phyloP scores from a whole-genome alignment of 1,140 invertebrate genomes.

The Drosophila kepulauana region DNA sequence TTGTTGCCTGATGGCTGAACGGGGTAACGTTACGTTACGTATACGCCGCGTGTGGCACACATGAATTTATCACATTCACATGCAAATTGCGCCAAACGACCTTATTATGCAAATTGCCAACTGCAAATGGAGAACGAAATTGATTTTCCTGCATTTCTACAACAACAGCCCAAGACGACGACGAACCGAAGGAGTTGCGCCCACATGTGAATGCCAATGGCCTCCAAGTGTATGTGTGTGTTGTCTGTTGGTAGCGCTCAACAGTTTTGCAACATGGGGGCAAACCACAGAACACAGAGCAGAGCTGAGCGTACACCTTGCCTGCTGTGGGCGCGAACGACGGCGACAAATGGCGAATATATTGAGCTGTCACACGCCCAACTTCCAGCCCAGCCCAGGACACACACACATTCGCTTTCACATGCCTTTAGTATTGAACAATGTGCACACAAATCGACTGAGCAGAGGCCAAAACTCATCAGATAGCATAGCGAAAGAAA shows the following conservation, averaged over 20 bases:
- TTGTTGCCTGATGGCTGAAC: conserved; percentile 43
- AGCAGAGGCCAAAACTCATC: conserved; percentile 37
- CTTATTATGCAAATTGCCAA: conserved; percentile 85
- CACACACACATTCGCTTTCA: conserved; percentile 29
- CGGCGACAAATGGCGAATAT: conserved; percentile 84
- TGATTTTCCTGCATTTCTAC: conserved; percentile 84
- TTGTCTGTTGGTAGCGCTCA: conserved; percentile 64
- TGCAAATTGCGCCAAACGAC: conserved; percentile 85
- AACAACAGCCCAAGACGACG: conserved; percentile 43
- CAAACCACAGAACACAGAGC: conserved; percentile 45
- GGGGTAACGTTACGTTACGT: conserved; percentile 52
- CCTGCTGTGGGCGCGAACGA: conserved; percentile 47
- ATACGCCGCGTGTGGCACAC: conserved; percentile 47
- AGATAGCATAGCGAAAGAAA: conserved; percentile 16
- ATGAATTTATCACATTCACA: conserved; percentile 85
- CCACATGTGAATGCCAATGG: conserved; percentile 33
- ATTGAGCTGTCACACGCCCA: conserved; percentile 80
- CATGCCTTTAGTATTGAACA: conserved; percentile 67
- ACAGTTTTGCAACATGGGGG: conserved; percentile 75
- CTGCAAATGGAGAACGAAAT: conserved; percentile 85
- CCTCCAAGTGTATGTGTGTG: conserved; percentile 20
- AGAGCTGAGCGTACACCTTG: conserved; percentile 23
- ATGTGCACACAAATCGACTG: conserved; percentile 62
- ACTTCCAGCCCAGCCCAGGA: background rate
- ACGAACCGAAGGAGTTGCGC: conserved; percentile 32